Conservation (phyloP, 92 coral and sea anemone genomes). For the Isaurus tuberculatus region DNA sequence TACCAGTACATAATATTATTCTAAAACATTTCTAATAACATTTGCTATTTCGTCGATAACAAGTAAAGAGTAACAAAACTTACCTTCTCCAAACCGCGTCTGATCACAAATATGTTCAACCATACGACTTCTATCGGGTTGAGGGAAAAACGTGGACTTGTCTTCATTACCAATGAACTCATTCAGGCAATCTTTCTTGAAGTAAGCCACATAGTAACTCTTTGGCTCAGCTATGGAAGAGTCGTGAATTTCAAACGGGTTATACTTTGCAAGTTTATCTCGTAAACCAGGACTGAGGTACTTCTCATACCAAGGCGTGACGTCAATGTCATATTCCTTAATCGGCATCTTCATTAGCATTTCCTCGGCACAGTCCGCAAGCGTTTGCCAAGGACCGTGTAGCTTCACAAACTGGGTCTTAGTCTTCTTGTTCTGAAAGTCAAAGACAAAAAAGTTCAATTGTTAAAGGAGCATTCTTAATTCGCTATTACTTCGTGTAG, state of each 20-base stretch:
- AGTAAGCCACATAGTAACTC: slow-evolving; percentile 84
- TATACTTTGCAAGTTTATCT: slow-evolving; percentile 59
- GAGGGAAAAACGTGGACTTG: slow-evolving; percentile 82
- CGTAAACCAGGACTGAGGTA: slow-evolving; percentile 63
- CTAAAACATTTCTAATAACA: not conserved
- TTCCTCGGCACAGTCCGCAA: slow-evolving; percentile 86
- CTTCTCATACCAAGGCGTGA: slow-evolving; percentile 70
- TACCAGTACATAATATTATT: not conserved
- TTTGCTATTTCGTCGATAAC: not conserved
- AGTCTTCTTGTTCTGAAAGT: slow-evolving; percentile 46
- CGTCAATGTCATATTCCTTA: slow-evolving; percentile 73
- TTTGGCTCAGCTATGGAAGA: slow-evolving; percentile 60
- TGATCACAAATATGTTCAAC: slow-evolving; percentile 80
- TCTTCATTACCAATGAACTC: slow-evolving; percentile 80
- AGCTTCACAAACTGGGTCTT: slow-evolving; percentile 79
- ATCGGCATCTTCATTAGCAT: slow-evolving; percentile 94
- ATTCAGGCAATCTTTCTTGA: slow-evolving; percentile 71
- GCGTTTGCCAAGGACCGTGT: slow-evolving; percentile 81
- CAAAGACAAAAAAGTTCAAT: not conserved
- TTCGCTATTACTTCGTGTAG: too few species aligned
- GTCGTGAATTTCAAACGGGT: slow-evolving; percentile 82
- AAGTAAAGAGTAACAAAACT: not conserved
- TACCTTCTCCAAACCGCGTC: slow-evolving; percentile 72
- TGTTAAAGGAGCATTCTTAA: not conserved
- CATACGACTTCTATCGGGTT: slow-evolving; percentile 93